Percentiles rank a stretch among this genome's conserved stretches.
Evolutionary conservation across 2,797 vertebrate species (phyloP).

Genomic region (Cephalopachus bancanus): DNA sequence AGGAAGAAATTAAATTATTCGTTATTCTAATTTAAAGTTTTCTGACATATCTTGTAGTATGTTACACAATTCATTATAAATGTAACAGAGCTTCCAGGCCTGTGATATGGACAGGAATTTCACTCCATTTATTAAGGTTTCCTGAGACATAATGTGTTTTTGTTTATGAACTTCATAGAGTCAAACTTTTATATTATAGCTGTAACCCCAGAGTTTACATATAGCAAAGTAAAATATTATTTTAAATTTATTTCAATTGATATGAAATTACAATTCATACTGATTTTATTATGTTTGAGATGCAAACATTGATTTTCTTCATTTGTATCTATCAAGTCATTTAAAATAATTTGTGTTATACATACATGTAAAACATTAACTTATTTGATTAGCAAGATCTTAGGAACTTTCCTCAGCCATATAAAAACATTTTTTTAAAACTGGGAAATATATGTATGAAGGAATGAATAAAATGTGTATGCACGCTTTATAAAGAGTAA

Average conservation of each 20-base stretch:
- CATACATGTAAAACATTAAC: constrained; percentile 49
- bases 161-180: constrained; percentile 43
- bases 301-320: constrained; percentile 33
- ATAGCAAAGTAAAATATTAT: constrained; percentile 35
- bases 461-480: background rate
- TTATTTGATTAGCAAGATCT: constrained; percentile 22
- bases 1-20: background rate
- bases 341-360: constrained; percentile 64
- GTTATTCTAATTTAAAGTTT: background rate
- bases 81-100: constrained; percentile 2
- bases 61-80: constrained; percentile 18
- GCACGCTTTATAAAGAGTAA: background rate
- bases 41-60: background rate
- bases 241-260: constrained; percentile 53
- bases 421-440: constrained; percentile 49
- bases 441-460: background rate
- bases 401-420: background rate
- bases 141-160: constrained; percentile 22
- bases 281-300: constrained; percentile 49
- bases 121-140: constrained; percentile 36
- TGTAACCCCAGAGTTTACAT: constrained; percentile 1
- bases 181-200: constrained; percentile 35
- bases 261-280: constrained; percentile 32
- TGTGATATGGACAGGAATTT: constrained; percentile 16
- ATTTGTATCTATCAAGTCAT: constrained; percentile 4